Conservation (phyloP, 2,797 vertebrate species). For the Coluber constrictor region DNA sequence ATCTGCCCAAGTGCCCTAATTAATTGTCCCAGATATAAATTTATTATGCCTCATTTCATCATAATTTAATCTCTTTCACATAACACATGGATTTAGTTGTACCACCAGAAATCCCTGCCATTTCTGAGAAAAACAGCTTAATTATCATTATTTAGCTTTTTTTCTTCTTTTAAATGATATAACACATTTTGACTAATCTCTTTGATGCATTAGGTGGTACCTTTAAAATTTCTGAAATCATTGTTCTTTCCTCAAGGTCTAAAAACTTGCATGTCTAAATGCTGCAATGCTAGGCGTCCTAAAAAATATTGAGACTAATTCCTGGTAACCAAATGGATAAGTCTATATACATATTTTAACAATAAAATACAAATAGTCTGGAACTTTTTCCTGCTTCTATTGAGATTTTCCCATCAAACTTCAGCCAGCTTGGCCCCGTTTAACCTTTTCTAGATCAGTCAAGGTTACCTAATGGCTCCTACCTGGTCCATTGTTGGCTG, state of each 20-base stretch:
- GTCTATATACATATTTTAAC: neutral
- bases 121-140: neutral
- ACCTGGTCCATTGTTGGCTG: neutral
- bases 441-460: neutral
- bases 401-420: neutral
- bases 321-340: neutral
- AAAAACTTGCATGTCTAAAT: neutral
- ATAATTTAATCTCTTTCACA: neutral
- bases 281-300: neutral
- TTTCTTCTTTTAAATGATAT: neutral
- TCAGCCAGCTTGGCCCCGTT: neutral
- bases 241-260: neutral
- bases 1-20: neutral
- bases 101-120: neutral
- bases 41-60: neutral
- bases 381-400: neutral
- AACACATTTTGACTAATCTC: neutral
- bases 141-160: neutral
- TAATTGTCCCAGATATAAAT: neutral
- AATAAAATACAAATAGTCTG: neutral
- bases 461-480: neutral
- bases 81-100: neutral
- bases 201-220: neutral
- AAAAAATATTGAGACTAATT: neutral
- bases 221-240: neutral